Evolutionary conservation across 2,888 invertebrate species (phyloP), one percentile per base, ranked within the genome.

Genomic region (Pterostichus niger): DNA sequence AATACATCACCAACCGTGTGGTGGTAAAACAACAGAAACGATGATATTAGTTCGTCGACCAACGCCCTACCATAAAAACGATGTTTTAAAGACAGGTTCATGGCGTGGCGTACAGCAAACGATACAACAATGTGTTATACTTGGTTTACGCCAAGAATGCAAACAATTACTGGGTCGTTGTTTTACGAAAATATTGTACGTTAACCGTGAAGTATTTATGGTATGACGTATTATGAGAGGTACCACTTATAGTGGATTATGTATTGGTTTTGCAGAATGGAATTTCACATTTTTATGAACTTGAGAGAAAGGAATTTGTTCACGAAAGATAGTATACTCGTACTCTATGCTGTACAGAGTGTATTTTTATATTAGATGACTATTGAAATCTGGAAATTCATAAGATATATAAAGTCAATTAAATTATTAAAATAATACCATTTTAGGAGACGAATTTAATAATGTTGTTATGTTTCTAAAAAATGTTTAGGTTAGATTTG

Each of bases 131-230:
- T 5, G 64, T 64, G 64, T 35, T 64, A 59, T 59, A 59, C 59
- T 6, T 11, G 59, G 59, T 59, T 59, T 59, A 35, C 64, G 31
- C 33, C 64, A 64, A 13, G 64, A 64, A 64, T 64, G 64, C 64
- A 64, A 64, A 64, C 64, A 64, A 64, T 64, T 35, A 35, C 64
- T 33, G 64, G 64, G 33, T 64, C 31, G 31, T 59, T 64, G 64
- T 64, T 64, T 64, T 64, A 64, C 33, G 35, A 35, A 64, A 64
- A 64, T 64, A 64, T 64, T 64, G 64, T 31, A 33, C 35, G 64
- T 64, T 35, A 6, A 24, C n/a, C 33, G 13, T 13, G 35, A n/a
- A 33, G 64, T 64, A 64, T 35, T 64, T 64, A 64, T 64, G 7
- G 64, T n/a, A 35, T 35, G 64, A 64, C 13, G 33, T 64, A 64